Percentiles rank a stretch among this genome's conserved stretches.
phyloP scores from a whole-genome alignment of 2,113 vertebrate species.

The Galemys pyrenaicus region DNA sequence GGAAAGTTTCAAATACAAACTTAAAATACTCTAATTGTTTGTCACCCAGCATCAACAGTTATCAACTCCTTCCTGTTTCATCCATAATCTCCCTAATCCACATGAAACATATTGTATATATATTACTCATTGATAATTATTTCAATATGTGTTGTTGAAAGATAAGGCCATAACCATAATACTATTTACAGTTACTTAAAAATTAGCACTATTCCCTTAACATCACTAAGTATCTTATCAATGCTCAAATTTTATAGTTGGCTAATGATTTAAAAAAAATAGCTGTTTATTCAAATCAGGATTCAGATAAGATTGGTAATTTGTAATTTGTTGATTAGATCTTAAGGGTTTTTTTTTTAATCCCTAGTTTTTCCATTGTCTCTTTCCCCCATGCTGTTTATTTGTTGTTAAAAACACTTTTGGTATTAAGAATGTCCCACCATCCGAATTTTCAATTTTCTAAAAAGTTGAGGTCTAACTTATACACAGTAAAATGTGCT shows the following conservation, averaged over 20 bases:
- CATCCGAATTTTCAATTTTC: slow-evolving; percentile 24
- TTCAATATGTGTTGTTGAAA: not conserved
- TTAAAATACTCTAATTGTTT: not conserved
- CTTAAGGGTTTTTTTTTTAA: not conserved
- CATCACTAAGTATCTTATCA: not conserved
- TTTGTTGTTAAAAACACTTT: not conserved
- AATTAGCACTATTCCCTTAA: not conserved
- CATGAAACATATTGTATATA: not conserved
- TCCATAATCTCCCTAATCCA: not conserved
- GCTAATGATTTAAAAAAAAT: not conserved
- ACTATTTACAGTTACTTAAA: not conserved
- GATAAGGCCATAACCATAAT: not conserved
- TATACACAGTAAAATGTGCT: not conserved
- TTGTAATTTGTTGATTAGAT: not conserved
- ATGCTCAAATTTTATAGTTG: not conserved
- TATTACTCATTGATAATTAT: not conserved
- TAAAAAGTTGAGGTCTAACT: not conserved
- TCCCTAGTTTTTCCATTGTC: not conserved
- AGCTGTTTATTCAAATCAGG: not conserved
- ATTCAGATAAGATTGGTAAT: not conserved
- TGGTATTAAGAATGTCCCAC: not conserved
- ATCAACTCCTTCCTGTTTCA: not conserved
- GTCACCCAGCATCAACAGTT: not conserved
- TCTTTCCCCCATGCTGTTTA: not conserved
- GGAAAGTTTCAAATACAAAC: not conserved